Conservation (phyloP, 2,113 vertebrate genomes). For the Abramis brama region DNA sequence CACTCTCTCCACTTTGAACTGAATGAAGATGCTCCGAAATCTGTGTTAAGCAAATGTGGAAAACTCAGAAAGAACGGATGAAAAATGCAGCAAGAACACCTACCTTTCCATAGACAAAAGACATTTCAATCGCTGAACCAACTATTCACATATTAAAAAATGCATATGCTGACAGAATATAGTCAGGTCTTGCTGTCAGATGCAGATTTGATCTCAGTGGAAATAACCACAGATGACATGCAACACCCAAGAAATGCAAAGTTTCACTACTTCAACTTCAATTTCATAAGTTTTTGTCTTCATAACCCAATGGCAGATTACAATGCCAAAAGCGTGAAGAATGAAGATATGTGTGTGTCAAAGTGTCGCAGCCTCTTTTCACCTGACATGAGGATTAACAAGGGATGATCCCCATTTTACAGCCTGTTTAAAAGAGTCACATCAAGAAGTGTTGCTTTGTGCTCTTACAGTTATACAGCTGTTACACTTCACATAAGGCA, state of each 20-base stretch:
- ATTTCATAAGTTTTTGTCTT: too few species aligned
- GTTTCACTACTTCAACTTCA: not conserved
- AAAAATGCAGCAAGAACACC: not conserved
- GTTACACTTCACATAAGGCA: not conserved
- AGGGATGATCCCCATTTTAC: constrained; percentile 27
- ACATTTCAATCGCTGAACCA: not conserved
- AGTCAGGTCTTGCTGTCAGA: not conserved
- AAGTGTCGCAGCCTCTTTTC: not conserved
- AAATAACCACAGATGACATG: constrained; percentile 10
- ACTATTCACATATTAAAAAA: constrained; percentile 24
- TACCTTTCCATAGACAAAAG: not conserved
- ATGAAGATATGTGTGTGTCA: constrained; percentile 17
- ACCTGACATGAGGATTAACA: constrained; percentile 29
- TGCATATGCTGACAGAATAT: constrained; percentile 4
- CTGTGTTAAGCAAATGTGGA: constrained; percentile 2
- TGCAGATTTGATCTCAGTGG: constrained; percentile 1
- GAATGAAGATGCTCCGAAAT: constrained; percentile 2
- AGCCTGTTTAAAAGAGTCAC: not conserved
- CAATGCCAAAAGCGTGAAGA: not conserved
- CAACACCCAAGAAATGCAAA: not conserved
- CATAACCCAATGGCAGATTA: not conserved
- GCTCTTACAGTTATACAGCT: not conserved
- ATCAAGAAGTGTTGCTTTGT: not conserved
- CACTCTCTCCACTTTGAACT: not conserved
- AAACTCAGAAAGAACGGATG: not conserved